Evolutionary conservation across 2,797 vertebrate species (phyloP).

Genomic region (Bovichtus variegatus): DNA sequence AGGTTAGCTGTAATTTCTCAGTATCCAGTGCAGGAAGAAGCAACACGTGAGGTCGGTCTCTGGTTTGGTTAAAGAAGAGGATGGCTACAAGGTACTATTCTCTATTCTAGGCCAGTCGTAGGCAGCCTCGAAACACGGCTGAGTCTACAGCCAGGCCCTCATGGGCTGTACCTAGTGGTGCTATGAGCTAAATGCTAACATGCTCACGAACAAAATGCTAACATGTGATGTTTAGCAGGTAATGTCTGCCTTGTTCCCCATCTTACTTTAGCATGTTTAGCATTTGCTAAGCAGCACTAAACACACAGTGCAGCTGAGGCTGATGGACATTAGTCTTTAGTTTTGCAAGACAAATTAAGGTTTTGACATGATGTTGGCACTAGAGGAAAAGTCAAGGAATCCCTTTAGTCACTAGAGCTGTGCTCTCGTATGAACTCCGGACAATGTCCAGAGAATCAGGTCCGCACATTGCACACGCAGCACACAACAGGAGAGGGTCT

Average conservation of each 20-base stretch:
- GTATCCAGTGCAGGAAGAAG: background rate
- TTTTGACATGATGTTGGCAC: too few species aligned
- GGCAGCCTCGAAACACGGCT: background rate
- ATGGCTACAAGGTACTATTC: background rate
- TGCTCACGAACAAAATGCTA: background rate
- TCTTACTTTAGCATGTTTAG: background rate
- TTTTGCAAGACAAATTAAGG: too few species aligned
- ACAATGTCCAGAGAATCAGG: too few species aligned
- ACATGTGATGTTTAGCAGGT: background rate
- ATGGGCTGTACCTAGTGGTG: background rate
- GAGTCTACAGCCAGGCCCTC: background rate
- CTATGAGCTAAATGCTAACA: background rate
- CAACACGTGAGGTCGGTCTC: slow-evolving; percentile 7
- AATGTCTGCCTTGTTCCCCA: background rate
- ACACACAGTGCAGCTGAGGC: too few species aligned
- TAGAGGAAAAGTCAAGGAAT: too few species aligned
- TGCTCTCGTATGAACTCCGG: too few species aligned
- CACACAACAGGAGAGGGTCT: too few species aligned
- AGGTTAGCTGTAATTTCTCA: slow-evolving; percentile 22
- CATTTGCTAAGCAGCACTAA: too few species aligned
- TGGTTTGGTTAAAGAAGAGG: background rate
- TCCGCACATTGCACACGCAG: too few species aligned
- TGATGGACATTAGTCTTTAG: too few species aligned
- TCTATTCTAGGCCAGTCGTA: background rate
- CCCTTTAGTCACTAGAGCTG: too few species aligned